phyloP scores from a whole-genome alignment of 2,797 vertebrate species.

The Sebastes kiyomatsui region DNA sequence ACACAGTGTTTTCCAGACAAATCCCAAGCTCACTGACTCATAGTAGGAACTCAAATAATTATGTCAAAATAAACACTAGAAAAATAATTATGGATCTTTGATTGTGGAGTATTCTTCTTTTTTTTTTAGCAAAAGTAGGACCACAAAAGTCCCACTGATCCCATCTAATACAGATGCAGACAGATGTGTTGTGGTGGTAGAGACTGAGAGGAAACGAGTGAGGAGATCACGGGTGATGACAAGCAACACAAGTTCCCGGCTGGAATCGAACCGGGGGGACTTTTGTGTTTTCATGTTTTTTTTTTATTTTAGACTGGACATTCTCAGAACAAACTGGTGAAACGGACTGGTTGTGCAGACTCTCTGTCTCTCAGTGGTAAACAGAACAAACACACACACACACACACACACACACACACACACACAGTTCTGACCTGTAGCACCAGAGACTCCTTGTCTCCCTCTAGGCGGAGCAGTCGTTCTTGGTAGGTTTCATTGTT shows the following conservation, averaged over 20 bases:
- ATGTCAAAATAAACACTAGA: constrained; percentile 3
- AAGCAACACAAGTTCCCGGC: background rate
- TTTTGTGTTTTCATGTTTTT: background rate
- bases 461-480: constrained; percentile 93
- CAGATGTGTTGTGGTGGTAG: too few species aligned
- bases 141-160: background rate
- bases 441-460: constrained; percentile 96
- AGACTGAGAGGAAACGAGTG: background rate
- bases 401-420: constrained; percentile 2
- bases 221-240: background rate
- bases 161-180: background rate
- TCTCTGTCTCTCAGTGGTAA: background rate
- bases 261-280: background rate
- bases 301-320: background rate
- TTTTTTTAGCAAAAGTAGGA: background rate
- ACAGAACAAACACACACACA: background rate
- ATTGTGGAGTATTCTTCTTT: background rate
- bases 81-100: background rate
- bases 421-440: constrained; percentile 87
- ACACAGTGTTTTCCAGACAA: constrained; percentile 16
- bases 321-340: background rate
- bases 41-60: background rate
- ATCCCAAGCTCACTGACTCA: background rate
- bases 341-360: background rate
- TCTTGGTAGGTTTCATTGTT: constrained; percentile 95